Conservation (phyloP, 1,140 invertebrate species). For the Choristoneura fumiferana region DNA sequence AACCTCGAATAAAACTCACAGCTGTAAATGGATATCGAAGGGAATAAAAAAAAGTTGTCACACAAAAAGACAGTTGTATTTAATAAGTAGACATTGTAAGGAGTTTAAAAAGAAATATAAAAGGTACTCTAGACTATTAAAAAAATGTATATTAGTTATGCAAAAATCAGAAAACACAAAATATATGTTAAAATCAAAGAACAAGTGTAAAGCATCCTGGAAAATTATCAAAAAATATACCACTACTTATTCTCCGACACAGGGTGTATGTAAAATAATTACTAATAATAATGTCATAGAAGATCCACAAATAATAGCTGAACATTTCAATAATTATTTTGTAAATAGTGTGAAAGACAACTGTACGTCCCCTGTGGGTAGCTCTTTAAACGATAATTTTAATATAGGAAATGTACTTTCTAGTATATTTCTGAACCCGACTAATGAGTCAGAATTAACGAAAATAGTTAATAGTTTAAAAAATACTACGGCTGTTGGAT, state of each 20-base stretch:
- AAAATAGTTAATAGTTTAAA: too few relatives aligned
- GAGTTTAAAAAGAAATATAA: not conserved
- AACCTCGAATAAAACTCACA: not conserved
- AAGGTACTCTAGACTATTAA: not conserved
- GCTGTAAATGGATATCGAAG: not conserved
- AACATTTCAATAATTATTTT: not conserved
- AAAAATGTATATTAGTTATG: not conserved
- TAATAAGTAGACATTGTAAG: not conserved
- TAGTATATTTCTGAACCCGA: too few relatives aligned
- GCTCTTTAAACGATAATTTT: too few relatives aligned
- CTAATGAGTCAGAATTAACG: too few relatives aligned
- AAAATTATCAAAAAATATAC: not conserved
- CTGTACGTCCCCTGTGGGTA: too few relatives aligned
- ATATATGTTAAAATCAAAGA: conserved; percentile 2
- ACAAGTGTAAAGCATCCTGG: conserved; percentile 5
- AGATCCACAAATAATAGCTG: not conserved
- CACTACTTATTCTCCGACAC: not conserved
- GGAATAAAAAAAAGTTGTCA: not conserved
- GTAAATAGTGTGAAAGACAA: not conserved
- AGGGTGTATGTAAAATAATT: not conserved
- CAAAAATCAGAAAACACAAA: not conserved
- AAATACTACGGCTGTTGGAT: too few relatives aligned
- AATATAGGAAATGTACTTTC: too few relatives aligned
- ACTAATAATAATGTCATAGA: not conserved
- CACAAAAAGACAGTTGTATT: conserved; percentile 1